These are phyloP conservation scores for Engraulis encrasicolus DNA, from an alignment of 2,113 vertebrate species.

Conservation along the genomic window DNA sequence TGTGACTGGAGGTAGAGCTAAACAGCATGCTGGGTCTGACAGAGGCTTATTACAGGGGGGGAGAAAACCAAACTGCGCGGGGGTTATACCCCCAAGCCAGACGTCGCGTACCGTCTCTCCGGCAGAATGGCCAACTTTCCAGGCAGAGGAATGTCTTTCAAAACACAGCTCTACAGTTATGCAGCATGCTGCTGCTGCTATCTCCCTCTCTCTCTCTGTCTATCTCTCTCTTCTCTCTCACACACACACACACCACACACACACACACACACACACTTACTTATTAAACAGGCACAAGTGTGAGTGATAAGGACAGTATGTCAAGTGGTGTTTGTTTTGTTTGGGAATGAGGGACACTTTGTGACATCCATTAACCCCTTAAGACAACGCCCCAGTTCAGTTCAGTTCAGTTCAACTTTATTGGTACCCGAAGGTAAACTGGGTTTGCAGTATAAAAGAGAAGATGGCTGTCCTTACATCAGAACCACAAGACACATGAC, in stretches of 20 bases:
- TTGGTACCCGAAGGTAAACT: too few relatives aligned
- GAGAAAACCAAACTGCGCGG: conserved; percentile 10
- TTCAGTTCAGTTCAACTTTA: too few relatives aligned
- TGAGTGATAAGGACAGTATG: not conserved
- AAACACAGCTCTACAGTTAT: conserved; percentile 28
- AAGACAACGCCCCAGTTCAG: too few relatives aligned
- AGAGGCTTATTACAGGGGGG: not conserved
- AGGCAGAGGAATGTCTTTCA: conserved; percentile 27
- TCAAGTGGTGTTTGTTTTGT: not conserved
- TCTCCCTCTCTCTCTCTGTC: too few relatives aligned
- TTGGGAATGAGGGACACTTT: not conserved
- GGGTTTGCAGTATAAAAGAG: too few relatives aligned
- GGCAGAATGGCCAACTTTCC: conserved; percentile 28
- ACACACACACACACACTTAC: conserved; percentile 23
- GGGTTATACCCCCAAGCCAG: not conserved
- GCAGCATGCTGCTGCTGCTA: not conserved
- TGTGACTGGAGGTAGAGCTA: not conserved
- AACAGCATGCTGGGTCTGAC: not conserved
- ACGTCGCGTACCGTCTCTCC: not conserved
- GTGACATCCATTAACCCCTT: not conserved
- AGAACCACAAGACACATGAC: too few relatives aligned
- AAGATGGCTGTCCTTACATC: too few relatives aligned
- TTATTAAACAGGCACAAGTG: not conserved
- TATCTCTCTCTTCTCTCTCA: too few relatives aligned
- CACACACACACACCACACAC: not conserved